Evolutionary conservation across 1,140 invertebrate species (phyloP).

Genomic region (Drosophila novamexicana): DNA sequence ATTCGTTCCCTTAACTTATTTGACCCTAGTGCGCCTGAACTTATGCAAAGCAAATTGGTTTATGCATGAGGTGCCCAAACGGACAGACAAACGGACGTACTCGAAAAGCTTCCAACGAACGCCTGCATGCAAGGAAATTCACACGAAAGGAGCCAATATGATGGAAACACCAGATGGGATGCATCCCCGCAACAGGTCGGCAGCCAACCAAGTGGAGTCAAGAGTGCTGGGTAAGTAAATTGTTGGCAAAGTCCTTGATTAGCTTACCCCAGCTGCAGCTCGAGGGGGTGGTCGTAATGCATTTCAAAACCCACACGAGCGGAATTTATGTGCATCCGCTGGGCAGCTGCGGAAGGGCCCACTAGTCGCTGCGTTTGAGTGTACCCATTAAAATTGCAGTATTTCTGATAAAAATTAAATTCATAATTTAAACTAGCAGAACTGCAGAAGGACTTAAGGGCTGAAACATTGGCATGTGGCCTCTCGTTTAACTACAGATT

Average conservation of each 20-base stretch:
- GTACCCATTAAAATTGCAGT: constrained; percentile 56
- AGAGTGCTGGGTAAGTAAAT: constrained; percentile 70
- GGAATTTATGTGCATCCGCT: constrained; percentile 73
- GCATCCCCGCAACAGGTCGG: constrained; percentile 8
- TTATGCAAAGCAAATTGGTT: constrained; percentile 79
- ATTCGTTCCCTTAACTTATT: not conserved
- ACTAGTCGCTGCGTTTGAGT: constrained; percentile 5
- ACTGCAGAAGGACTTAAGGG: too few species aligned
- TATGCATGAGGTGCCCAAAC: constrained; percentile 68
- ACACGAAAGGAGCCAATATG: constrained; percentile 62
- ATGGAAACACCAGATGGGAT: constrained; percentile 50
- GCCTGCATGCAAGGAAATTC: constrained; percentile 59
- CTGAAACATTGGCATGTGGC: too few species aligned
- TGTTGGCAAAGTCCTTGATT: constrained; percentile 80
- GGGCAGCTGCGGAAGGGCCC: constrained; percentile 2
- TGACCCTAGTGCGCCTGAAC: constrained; percentile 32
- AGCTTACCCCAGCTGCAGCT: constrained; percentile 54
- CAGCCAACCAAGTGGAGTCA: constrained; percentile 9
- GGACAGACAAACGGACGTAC: constrained; percentile 31
- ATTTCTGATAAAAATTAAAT: not conserved
- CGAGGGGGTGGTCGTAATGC: constrained; percentile 57
- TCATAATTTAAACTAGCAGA: not conserved
- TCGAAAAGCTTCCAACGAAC: constrained; percentile 11
- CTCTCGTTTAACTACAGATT: too few species aligned
- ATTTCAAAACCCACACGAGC: constrained; percentile 79